Evolutionary conservation across 2,113 vertebrate genomes (phyloP).

Genomic region (Pimephales promelas): DNA sequence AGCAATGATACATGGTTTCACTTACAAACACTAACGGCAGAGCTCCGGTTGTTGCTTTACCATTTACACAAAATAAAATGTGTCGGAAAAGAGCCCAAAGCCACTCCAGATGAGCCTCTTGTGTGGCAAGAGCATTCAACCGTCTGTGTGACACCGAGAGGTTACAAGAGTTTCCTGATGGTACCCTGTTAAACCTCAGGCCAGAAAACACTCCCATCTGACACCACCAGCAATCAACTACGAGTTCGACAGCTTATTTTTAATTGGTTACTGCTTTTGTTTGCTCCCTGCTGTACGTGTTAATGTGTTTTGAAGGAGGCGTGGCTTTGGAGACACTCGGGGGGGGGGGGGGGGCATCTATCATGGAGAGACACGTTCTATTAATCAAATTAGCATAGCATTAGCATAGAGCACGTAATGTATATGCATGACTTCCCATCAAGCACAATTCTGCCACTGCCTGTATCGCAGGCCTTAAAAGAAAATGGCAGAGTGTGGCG

Average conservation of each 20-base stretch:
- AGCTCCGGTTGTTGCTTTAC: not conserved
- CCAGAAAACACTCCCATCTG: not conserved
- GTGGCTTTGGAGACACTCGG: no score
- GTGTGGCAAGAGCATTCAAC: slow-evolving; percentile 46
- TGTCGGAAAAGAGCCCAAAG: not conserved
- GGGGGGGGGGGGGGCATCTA: not conserved
- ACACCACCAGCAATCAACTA: not conserved
- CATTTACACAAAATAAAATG: not conserved
- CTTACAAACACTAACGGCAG: no score
- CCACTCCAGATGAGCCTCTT: slow-evolving; percentile 35
- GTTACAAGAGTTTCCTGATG: slow-evolving; percentile 54
- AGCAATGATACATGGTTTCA: not conserved
- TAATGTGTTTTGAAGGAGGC: no score
- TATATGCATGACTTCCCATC: not conserved
- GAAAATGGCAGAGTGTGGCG: not conserved
- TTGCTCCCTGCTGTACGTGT: no score
- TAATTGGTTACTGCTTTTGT: no score
- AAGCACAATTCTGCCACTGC: not conserved
- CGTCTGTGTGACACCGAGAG: not conserved
- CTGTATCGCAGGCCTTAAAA: slow-evolving; percentile 2
- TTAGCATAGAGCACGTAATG: not conserved
- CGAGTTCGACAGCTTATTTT: not conserved
- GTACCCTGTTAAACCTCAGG: slow-evolving; percentile 61
- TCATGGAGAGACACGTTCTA: not conserved
- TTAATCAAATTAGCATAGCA: not conserved